Evolutionary conservation across 92 coral and sea anemone species (phyloP), one percentile per base, ranked within the genome.

Genomic region (Zoanthus solanderi): DNA sequence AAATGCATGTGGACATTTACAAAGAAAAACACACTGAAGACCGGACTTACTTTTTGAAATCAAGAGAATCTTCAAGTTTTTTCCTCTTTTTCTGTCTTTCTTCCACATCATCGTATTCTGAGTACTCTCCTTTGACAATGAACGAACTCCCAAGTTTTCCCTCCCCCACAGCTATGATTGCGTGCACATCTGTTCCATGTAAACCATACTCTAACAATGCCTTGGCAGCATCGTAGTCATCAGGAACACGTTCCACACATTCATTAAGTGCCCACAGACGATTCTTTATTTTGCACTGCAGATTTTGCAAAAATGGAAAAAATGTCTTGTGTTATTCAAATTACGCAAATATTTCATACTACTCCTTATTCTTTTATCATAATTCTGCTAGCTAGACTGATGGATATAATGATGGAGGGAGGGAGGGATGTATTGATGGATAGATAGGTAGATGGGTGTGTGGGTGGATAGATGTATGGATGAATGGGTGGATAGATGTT

Each of bases 181-280:
- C 98, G 58, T 87, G 83, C 17, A 94, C 94, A 81, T 92, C 94
- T 23, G 99, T 95, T 15, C 99, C 99, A 56, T 89, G 99, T 6
- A 97, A 90, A 3, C 99, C 99, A 84, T 97, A 97, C 72, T 92
- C 89, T 56, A 97, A 89, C 65, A 97, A 83, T 74, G 96, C 94
- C 72, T 95, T 95, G 12, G 98, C 91, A 18, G 99, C 98, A 53
- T 97, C 99, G 75, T 92, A 92, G 28, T 93, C 89, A 52, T 95
- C 98, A 23, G 99, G 98, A 29, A 97, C 98, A 83, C 99, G 94
- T 86, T 95, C 99, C 46, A 95, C 97, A 78, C 98, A 97, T 72
- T 97, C 99, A 72, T 97, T 94, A 50, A 97, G 91, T 30, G 96
- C 99, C 99, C 99, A 97, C 44, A 97, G 84, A 28, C 99, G 97